Conservation (phyloP, 2,797 vertebrate species). For the Cynopterus sphinx region DNA sequence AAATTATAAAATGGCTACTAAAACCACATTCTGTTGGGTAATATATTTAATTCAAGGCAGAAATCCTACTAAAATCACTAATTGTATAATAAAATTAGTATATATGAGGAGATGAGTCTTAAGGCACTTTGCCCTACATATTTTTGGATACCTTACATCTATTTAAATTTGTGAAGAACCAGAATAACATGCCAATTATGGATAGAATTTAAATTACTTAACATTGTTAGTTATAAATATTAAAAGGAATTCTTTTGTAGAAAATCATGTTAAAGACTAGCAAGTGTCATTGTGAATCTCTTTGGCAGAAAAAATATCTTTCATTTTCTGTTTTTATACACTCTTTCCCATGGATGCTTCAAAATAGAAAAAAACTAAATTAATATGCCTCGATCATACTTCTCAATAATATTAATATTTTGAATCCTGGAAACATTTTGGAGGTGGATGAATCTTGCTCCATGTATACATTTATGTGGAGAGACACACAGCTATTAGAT, state of each 20-base stretch:
- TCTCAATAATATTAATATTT: no score
- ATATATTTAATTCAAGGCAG: neutral
- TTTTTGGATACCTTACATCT: neutral
- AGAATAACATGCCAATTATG: neutral
- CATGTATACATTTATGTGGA: fast-evolving
- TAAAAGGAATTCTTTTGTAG: neutral
- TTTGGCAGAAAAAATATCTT: neutral
- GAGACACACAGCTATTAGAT: neutral
- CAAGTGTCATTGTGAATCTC: neutral
- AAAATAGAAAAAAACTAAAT: neutral
- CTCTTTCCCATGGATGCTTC: neutral
- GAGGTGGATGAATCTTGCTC: neutral
- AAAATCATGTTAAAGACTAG: neutral
- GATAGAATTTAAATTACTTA: neutral
- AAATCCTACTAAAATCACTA: neutral
- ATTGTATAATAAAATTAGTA: neutral
- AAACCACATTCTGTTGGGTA: neutral
- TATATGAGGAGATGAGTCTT: neutral
- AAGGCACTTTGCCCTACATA: neutral
- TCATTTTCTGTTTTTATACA: neutral
- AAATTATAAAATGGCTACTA: neutral
- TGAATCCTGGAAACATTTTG: neutral
- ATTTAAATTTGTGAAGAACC: neutral
- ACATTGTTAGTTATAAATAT: neutral
- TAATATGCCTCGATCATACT: neutral